Evolutionary conservation across 2,888 invertebrate species (phyloP).

Genomic region (Pomacea canaliculata): DNA sequence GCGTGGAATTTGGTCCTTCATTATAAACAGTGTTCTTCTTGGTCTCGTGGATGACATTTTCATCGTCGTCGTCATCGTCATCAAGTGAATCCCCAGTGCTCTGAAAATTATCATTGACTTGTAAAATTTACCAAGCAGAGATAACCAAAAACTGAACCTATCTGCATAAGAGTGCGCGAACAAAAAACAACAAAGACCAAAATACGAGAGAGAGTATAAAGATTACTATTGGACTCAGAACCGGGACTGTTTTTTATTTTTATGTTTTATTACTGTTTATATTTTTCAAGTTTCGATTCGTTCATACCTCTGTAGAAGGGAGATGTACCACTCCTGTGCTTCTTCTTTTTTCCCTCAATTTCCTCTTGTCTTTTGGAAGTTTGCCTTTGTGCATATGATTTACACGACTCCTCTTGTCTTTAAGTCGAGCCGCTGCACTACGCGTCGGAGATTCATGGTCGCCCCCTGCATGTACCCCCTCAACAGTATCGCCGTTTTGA

Average conservation of each 20-base stretch:
- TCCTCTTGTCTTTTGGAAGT: constrained; percentile 74
- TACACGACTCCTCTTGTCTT: constrained; percentile 71
- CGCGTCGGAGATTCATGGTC: constrained; percentile 70
- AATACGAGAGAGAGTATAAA: no score
- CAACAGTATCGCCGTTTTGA: constrained; percentile 35
- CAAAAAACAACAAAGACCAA: no score
- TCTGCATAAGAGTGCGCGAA: no score
- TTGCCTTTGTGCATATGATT: constrained; percentile 74
- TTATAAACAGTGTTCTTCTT: constrained; percentile 73
- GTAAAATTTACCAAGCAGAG: no score
- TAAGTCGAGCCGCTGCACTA: constrained; percentile 56
- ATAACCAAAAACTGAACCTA: no score
- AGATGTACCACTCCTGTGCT: constrained; percentile 76
- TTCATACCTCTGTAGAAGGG: constrained; percentile 74
- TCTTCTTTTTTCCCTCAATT: constrained; percentile 75
- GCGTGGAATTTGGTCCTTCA: constrained; percentile 56
- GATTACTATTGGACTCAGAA: no score
- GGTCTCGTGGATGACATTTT: constrained; percentile 71
- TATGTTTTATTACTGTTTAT: no score
- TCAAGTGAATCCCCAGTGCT: constrained; percentile 73
- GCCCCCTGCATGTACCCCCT: constrained; percentile 30
- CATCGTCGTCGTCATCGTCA: constrained; percentile 70
- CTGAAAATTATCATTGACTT: constrained; percentile 61
- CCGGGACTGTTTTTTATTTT: no score
- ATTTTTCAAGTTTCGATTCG: no score